Percentiles rank a stretch among this genome's conserved stretches.
Conservation (phyloP, 2,113 vertebrate species). For the Pachyramphus minor region DNA sequence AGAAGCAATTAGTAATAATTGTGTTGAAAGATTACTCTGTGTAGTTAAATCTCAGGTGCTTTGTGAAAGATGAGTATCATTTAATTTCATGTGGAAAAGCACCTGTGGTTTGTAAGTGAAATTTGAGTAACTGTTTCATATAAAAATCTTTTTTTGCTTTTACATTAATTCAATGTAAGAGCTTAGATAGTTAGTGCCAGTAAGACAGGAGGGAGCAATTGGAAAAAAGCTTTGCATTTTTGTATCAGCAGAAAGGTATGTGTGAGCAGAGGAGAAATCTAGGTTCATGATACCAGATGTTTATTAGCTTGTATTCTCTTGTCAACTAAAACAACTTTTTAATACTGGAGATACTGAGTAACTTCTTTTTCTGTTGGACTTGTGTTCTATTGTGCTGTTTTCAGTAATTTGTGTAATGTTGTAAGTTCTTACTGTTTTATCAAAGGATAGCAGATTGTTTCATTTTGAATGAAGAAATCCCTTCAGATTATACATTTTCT, state of each 20-base stretch:
- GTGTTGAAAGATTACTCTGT: conserved; percentile 17
- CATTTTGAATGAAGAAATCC: conserved; percentile 13
- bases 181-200: background rate
- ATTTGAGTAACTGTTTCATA: background rate
- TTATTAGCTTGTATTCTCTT: background rate
- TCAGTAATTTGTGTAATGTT: background rate
- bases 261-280: background rate
- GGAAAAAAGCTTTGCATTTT: background rate
- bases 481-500: conserved; percentile 41
- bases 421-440: background rate
- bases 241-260: background rate
- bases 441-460: background rate
- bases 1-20: conserved; percentile 25
- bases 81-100: conserved; percentile 7
- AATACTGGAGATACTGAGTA: background rate
- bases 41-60: background rate
- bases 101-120: background rate
- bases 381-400: background rate
- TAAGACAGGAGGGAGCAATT: background rate
- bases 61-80: conserved; percentile 6
- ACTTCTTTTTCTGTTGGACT: background rate
- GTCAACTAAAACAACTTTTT: background rate
- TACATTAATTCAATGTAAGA: background rate
- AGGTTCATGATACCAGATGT: background rate
- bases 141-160: background rate